These are phyloP conservation scores for Rafetus swinhoei DNA, from an alignment of 2,113 vertebrate genomes.

Conservation along the genomic window DNA sequence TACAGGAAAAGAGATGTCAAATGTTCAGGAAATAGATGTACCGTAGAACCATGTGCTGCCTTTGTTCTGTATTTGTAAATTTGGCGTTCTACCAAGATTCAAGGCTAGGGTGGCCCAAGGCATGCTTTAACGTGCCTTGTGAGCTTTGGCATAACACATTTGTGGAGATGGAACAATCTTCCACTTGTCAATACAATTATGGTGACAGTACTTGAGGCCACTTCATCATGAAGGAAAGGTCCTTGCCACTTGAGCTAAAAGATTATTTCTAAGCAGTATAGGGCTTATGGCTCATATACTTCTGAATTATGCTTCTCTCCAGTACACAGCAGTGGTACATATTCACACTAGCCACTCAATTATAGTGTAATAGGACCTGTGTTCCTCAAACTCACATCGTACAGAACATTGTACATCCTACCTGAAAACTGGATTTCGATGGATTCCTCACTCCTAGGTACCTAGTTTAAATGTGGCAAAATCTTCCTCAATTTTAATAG, in stretches of 20 bases:
- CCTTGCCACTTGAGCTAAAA: not conserved
- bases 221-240: not conserved
- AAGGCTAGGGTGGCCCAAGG: not conserved
- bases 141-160: not conserved
- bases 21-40: not conserved
- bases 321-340: fast-evolving
- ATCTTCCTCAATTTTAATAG: not conserved
- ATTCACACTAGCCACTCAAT: not conserved
- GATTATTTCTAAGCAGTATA: not conserved
- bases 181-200: not conserved
- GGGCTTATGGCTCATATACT: not conserved
- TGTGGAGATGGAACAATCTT: not conserved
- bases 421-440: not conserved
- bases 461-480: not conserved
- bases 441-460: fast-evolving
- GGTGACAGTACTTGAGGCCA: not conserved
- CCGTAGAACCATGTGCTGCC: not conserved
- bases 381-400: not conserved
- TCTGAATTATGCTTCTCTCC: not conserved
- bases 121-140: not conserved
- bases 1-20: not conserved
- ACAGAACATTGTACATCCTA: not conserved
- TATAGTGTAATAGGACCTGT: not conserved
- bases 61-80: not conserved
- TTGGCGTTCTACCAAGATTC: not conserved